Evolutionary conservation across 2,888 invertebrate genomes (phyloP).

Genomic region (Himalopsyche kuldschensis): DNA sequence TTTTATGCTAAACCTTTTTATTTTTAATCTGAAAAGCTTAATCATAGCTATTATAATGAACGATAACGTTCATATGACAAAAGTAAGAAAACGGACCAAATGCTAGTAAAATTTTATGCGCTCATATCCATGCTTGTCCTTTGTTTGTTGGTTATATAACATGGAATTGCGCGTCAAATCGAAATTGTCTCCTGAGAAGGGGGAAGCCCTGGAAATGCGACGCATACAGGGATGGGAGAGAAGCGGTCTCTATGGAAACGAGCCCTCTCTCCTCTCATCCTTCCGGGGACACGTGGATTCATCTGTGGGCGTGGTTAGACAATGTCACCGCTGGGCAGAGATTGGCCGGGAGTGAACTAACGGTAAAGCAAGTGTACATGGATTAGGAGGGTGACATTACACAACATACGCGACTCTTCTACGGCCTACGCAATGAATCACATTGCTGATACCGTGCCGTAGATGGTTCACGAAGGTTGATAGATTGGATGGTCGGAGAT

Average conservation of each 20-base stretch:
- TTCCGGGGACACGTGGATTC: slow-evolving; percentile 3
- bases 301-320: background rate
- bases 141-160: background rate
- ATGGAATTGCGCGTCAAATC: background rate
- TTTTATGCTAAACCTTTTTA: too few relatives aligned
- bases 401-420: background rate
- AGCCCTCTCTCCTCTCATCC: background rate
- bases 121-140: too few relatives aligned
- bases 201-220: background rate
- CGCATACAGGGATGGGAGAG: background rate
- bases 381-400: background rate
- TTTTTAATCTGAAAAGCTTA: too few relatives aligned
- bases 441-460: background rate
- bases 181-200: background rate
- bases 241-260: slow-evolving; percentile 14
- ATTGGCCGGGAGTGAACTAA: background rate
- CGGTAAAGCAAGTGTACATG: background rate
- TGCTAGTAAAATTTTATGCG: too few relatives aligned
- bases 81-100: too few relatives aligned
- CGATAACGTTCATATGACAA: too few relatives aligned
- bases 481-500: too few relatives aligned
- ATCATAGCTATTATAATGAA: too few relatives aligned
- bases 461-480: background rate
- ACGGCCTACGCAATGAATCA: background rate
- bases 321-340: background rate